Conservation (phyloP, 2,888 invertebrate species). For the Xanthia icteritia region DNA sequence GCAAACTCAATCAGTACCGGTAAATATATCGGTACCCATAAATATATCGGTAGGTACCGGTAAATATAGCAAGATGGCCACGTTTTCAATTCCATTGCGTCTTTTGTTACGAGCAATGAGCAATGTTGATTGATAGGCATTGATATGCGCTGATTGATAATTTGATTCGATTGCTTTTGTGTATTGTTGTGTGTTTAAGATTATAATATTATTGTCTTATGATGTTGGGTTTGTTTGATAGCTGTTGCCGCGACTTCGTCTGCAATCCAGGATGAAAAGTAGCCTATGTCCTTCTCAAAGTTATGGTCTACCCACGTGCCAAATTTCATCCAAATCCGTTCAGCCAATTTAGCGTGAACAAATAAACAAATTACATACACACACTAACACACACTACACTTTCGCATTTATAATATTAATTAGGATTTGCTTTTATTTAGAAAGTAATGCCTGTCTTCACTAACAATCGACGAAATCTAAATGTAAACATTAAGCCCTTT, state of each 20-base stretch:
- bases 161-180: conserved; percentile 24
- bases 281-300: too few species aligned
- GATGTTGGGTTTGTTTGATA: not conserved
- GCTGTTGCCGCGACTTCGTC: too few species aligned
- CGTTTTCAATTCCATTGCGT: conserved; percentile 59
- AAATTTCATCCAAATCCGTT: too few species aligned
- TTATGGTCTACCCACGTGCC: too few species aligned
- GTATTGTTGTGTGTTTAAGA: conserved; percentile 25
- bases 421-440: not conserved
- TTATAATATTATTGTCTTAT: conserved; percentile 1
- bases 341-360: too few species aligned
- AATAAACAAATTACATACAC: too few species aligned
- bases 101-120: conserved; percentile 55
- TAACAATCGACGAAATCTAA: not conserved
- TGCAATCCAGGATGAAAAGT: too few species aligned
- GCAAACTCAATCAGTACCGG: conserved; percentile 63
- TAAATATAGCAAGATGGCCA: conserved; percentile 56
- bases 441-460: not conserved
- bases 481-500: too few species aligned
- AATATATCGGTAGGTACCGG: conserved; percentile 24
- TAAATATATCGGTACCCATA: conserved; percentile 43
- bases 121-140: conserved; percentile 47
- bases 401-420: too few species aligned
- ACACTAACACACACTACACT: too few species aligned
- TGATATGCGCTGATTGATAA: conserved; percentile 45